These are phyloP conservation scores for Omphaloscelis lunosa DNA, from an alignment of 2,888 invertebrate species.

Conservation along the genomic window DNA sequence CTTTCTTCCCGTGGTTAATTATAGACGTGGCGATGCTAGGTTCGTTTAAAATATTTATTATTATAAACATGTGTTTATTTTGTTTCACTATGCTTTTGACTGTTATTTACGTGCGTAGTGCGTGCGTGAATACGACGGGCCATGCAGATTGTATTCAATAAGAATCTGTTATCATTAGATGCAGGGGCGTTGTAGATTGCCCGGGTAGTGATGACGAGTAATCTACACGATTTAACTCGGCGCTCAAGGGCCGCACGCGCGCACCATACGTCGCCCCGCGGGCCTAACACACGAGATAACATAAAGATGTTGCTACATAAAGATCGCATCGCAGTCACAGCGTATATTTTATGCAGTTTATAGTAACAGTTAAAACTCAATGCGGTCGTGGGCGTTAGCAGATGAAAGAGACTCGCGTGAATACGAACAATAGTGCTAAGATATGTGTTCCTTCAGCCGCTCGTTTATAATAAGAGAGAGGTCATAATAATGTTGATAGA, in stretches of 20 bases:
- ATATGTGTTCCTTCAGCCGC: constrained; percentile 52
- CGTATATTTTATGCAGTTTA: constrained; percentile 47
- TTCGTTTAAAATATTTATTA: constrained; percentile 80
- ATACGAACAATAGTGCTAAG: constrained; percentile 48
- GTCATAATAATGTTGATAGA: constrained; percentile 51
- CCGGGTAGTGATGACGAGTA: constrained; percentile 69
- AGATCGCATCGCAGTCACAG: constrained; percentile 49
- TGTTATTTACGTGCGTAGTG: constrained; percentile 40
- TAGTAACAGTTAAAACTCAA: constrained; percentile 49
- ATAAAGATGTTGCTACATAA: constrained; percentile 61
- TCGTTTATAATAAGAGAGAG: constrained; percentile 51
- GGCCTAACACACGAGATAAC: constrained; percentile 54
- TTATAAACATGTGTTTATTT: constrained; percentile 68
- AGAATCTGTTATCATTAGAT: constrained; percentile 69
- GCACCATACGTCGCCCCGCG: constrained; percentile 46
- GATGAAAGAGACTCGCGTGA: constrained; percentile 50
- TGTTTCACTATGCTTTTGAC: constrained; percentile 57
- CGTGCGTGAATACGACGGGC: constrained; percentile 23
- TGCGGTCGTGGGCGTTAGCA: constrained; percentile 57
- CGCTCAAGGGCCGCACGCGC: constrained; percentile 59
- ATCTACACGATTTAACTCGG: constrained; percentile 68
- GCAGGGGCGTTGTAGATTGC: constrained; percentile 63
- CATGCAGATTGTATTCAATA: constrained; percentile 71
- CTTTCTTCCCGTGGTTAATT: constrained; percentile 83
- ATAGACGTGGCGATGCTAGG: constrained; percentile 72